Evolutionary conservation across 1,140 invertebrate species (phyloP), one percentile per base, ranked within the genome.

Genomic region (Drosophila suzukii): DNA sequence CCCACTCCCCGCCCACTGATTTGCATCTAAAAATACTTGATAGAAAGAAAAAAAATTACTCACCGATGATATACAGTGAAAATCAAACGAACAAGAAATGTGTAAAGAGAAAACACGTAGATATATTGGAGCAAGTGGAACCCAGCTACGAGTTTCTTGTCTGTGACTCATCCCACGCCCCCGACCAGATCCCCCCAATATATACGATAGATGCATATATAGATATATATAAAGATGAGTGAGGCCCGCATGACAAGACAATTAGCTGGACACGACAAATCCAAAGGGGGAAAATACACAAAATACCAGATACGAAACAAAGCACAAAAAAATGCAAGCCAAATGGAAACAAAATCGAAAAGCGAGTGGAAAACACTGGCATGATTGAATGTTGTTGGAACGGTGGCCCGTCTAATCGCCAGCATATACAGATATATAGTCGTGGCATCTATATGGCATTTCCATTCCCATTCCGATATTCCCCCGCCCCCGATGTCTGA

Each of bases 191-290:
- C 32, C 57, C 41, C 20, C 56, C 57, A 17, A 11, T 6, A 39
- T 24, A 17, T n/a, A 34, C 10, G 0, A 13, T 17, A 34, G 13
- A 0, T 3, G 12, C 13, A 32, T 17, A 0, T 32, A 44, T 17
- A 56, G 43, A 43, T n/a, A 56, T 20, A 30, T n/a, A 32, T 15
- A 43, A 27, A 56, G 12, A 32, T 41, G 15, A 44, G 58, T 51
- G 65, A 56, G 51, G 58, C 66, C 73, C 81, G 77, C 81, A 81
- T 84, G 73, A 47, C 59, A 78, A 58, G 46, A 46, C 68, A 88
- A 79, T 82, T 75, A 86, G 78, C 83, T 85, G 82, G 82, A 85
- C 66, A 76, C 55, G 78, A 80, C 57, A 70, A 46, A 50, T 65
- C 62, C 65, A 17, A 49, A 17, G 17, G 30, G 27, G 34, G 5